Base-by-base conservation (phyloP, 2,113 vertebrate genomes). In the Labeo catla region DNA sequence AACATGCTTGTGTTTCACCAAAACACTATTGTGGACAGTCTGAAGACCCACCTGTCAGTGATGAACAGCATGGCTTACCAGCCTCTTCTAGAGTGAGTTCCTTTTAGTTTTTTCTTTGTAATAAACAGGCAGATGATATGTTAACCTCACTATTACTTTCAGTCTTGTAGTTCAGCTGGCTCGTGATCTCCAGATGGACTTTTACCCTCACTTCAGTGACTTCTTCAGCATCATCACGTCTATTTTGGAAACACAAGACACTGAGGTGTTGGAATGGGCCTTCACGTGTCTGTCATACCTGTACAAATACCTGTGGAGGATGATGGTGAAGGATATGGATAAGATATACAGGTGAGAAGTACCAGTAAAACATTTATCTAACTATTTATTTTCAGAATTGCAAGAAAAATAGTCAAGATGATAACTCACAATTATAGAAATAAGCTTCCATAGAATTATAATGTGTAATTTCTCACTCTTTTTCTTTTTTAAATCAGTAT, bases 1-100 rank as follows among this genome's bases (percentile, higher is more conserved):
- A 96, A 98, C 93, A 95, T 98, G 93, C 93, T 99, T 88, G 97
- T 99, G 21, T 98, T 99, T 88, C 97, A 99, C 91, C 98, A 99
- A 93, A 95, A 90, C 36, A 76, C 91, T 1, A 93, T 99, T 12
- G 97, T 99, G 90, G 94, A 96, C 88, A 96, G 95, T 91, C 92
- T 99, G 92, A 98, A 99, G 91, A 96, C 91, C 2, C 96, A 99
- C 89, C 93, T 99, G 61, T 92, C 95, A 34, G 91, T 97, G 0
- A 93, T 94, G 91, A 93, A 95, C 93, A 98, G 97, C 92, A 91
- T 98, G 80, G 98, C 97, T 78, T 96, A 94, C 87, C 96, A 99
- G 0, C 97, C 98, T 0, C 94, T 99, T 4, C 92, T 99, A 84
- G 97, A 99, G 98, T 99, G 94, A 97, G 98, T 63, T 59, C 16